These are phyloP conservation scores for Odontocolon sp. DNA, from an alignment of 2,888 invertebrate species.

Conservation along the genomic window DNA sequence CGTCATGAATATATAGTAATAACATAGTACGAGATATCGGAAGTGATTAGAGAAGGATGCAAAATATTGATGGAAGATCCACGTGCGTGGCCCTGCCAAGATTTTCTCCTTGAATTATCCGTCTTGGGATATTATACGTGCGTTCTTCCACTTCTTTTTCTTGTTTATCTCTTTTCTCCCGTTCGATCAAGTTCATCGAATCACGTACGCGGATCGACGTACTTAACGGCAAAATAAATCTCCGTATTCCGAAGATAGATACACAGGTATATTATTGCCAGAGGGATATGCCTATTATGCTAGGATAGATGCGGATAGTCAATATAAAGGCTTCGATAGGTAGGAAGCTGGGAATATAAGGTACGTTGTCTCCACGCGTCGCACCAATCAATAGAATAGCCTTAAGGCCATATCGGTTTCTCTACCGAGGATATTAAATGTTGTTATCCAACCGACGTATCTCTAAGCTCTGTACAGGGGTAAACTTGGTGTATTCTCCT, in stretches of 20 bases:
- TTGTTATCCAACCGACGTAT: conserved; percentile 37
- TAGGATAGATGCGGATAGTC: conserved; percentile 28
- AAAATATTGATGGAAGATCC: too few relatives aligned
- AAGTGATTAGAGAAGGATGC: too few relatives aligned
- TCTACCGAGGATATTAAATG: conserved; percentile 64
- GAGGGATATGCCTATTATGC: conserved; percentile 17
- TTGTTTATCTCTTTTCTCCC: neutral
- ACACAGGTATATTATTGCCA: conserved; percentile 13
- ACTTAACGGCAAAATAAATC: conserved; percentile 54
- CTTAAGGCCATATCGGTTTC: conserved; percentile 63
- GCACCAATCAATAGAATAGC: conserved; percentile 68
- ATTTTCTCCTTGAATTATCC: too few relatives aligned
- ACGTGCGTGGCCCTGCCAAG: too few relatives aligned
- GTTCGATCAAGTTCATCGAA: conserved; percentile 42
- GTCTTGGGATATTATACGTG: too few relatives aligned
- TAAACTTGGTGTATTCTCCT: conserved; percentile 56
- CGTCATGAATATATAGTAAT: too few relatives aligned
- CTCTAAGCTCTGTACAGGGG: neutral
- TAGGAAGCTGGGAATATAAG: conserved; percentile 23
- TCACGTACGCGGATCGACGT: conserved; percentile 54
- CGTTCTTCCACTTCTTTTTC: too few relatives aligned
- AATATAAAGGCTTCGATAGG: conserved; percentile 15
- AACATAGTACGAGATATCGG: too few relatives aligned
- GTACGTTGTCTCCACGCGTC: conserved; percentile 44
- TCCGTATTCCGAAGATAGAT: conserved; percentile 32